phyloP scores from a whole-genome alignment of 2,113 vertebrate genomes.

The Neomonachus schauinslandi region DNA sequence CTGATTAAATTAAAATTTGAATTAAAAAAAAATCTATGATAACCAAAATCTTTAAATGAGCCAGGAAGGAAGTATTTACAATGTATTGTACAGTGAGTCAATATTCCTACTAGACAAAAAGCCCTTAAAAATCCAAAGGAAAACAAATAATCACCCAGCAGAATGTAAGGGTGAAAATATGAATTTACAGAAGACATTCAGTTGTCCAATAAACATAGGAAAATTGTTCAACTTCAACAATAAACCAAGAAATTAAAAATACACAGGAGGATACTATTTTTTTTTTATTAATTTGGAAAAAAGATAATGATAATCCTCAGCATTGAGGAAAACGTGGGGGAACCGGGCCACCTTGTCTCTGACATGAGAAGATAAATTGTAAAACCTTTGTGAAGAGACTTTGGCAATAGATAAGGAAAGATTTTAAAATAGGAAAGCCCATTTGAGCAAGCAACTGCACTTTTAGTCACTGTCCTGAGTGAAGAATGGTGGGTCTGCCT shows the following conservation, averaged over 20 bases:
- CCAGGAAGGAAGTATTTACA: neutral
- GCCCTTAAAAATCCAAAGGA: neutral
- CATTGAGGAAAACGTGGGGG: rapidly evolving
- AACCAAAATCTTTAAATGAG: neutral
- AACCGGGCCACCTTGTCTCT: rapidly evolving
- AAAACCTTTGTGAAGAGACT: neutral
- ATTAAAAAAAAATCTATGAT: neutral
- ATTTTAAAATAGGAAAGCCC: rapidly evolving
- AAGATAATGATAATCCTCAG: too few species aligned
- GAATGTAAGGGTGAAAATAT: neutral
- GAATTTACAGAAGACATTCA: neutral
- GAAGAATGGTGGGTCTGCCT: neutral
- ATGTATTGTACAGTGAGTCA: rapidly evolving
- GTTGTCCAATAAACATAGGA: neutral
- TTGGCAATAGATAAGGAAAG: too few species aligned
- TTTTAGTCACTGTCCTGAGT: neutral
- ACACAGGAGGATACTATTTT: neutral
- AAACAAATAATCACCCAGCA: neutral
- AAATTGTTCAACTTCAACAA: neutral
- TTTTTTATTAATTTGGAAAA: neutral
- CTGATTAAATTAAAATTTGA: neutral
- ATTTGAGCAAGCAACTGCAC: rapidly evolving
- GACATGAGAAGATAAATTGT: rapidly evolving
- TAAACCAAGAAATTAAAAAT: neutral
- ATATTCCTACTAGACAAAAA: neutral